Evolutionary conservation across 1,140 invertebrate species (phyloP).

Genomic region (Zaprionus capensis): DNA sequence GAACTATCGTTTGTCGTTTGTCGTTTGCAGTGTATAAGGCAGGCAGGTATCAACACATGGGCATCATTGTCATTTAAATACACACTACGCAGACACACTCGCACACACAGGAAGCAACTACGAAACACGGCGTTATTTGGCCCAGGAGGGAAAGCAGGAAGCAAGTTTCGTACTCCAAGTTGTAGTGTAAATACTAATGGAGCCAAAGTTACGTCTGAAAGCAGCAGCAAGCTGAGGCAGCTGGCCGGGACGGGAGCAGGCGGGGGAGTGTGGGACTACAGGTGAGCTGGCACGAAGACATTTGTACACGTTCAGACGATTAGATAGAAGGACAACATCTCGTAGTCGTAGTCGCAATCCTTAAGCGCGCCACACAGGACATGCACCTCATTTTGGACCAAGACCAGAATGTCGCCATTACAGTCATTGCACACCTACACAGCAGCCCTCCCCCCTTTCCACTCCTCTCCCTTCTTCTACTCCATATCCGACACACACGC

Average conservation of each 20-base stretch:
- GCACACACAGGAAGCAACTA: slow-evolving; percentile 16
- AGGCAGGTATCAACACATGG: slow-evolving; percentile 57
- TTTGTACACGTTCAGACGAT: slow-evolving; percentile 73
- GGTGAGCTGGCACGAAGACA: slow-evolving; percentile 37
- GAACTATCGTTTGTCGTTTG: slow-evolving; percentile 1
- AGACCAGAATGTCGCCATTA: slow-evolving; percentile 35
- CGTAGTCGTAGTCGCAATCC: slow-evolving; percentile 31
- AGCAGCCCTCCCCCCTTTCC: not conserved
- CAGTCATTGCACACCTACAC: slow-evolving; percentile 39
- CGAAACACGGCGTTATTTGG: slow-evolving; percentile 47
- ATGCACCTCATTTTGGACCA: slow-evolving; percentile 43
- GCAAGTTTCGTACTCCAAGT: slow-evolving; percentile 24
- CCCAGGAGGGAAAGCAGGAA: slow-evolving; percentile 23
- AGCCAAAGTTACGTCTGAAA: slow-evolving; percentile 42
- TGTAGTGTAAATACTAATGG: slow-evolving; percentile 76
- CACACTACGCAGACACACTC: slow-evolving; percentile 45
- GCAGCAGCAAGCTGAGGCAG: slow-evolving; percentile 19
- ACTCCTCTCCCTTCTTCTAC: not conserved
- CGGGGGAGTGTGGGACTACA: not conserved
- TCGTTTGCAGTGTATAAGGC: slow-evolving; percentile 44
- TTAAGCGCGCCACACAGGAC: slow-evolving; percentile 43
- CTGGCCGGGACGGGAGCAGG: not conserved
- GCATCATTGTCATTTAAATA: slow-evolving; percentile 75
- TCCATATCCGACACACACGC: slow-evolving; percentile 18
- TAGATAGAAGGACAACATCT: slow-evolving; percentile 58